A percentile compares a stretch with the other conserved stretches of the same genome.
Conservation (phyloP, 2,113 vertebrate species). For the Gnathonemus echidnorhynchus region DNA sequence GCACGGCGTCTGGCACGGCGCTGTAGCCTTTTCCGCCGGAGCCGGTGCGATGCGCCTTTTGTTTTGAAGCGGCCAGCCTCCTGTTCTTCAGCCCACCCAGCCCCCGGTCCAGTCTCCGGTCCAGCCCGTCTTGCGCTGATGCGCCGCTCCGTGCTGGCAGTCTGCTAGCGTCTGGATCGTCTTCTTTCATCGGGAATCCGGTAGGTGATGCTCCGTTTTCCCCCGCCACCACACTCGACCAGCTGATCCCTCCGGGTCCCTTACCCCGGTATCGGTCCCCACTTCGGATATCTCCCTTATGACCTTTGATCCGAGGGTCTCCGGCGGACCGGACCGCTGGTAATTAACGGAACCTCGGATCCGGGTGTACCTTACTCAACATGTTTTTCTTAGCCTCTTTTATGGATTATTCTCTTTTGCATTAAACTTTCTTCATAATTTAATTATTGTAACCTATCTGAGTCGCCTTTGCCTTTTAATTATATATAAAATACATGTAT, state of each 20-base stretch:
- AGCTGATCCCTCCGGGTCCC: slow-evolving; percentile 56
- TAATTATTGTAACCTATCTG: neutral
- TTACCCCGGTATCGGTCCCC: slow-evolving; percentile 63
- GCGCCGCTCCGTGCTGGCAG: slow-evolving; percentile 77
- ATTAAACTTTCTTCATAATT: neutral
- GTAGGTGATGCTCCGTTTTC: slow-evolving; percentile 75
- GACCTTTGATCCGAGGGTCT: slow-evolving; percentile 87
- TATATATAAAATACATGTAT: neutral
- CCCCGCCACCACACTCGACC: slow-evolving; percentile 48
- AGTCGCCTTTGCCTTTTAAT: neutral
- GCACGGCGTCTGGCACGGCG: slow-evolving; percentile 32
- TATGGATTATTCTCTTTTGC: slow-evolving; percentile 33
- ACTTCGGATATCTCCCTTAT: slow-evolving; percentile 73
- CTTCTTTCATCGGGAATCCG: slow-evolving; percentile 79
- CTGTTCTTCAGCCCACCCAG: slow-evolving; percentile 26
- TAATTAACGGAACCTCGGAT: slow-evolving; percentile 52
- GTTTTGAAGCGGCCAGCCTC: slow-evolving; percentile 49
- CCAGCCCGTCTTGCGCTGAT: slow-evolving; percentile 60
- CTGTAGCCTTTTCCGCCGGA: slow-evolving; percentile 23
- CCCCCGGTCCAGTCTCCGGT: slow-evolving; percentile 29
- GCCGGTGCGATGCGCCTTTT: slow-evolving; percentile 58
- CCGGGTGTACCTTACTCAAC: slow-evolving; percentile 13
- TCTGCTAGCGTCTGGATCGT: slow-evolving; percentile 76
- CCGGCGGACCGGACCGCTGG: slow-evolving; percentile 60
- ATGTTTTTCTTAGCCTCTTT: slow-evolving; percentile 68